A percentile compares a stretch with the other conserved stretches of the same genome.
Conservation (phyloP, 2,888 invertebrate genomes). For the Mythimna impura region DNA sequence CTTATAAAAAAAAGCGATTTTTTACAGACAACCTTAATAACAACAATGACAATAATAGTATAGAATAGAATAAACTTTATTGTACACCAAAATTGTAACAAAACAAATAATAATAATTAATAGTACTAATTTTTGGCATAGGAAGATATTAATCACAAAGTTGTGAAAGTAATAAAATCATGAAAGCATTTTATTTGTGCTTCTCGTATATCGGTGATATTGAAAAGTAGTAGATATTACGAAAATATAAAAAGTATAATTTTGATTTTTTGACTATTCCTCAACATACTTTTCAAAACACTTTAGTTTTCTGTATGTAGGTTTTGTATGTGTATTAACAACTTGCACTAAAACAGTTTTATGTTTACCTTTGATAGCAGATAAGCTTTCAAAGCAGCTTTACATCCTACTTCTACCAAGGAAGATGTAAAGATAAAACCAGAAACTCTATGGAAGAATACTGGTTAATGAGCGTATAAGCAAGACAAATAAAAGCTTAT, state of each 20-base stretch:
- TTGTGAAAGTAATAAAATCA: too few species aligned
- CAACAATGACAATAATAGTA: too few species aligned
- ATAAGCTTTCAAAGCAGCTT: slow-evolving; percentile 16
- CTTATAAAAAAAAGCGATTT: too few species aligned
- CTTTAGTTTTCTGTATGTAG: neutral
- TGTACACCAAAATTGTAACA: too few species aligned
- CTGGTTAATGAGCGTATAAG: slow-evolving; percentile 25
- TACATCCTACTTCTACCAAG: neutral
- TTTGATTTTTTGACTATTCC: neutral
- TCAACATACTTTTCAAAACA: neutral
- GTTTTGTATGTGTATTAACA: neutral
- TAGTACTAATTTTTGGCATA: too few species aligned
- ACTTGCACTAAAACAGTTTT: neutral
- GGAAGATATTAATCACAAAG: too few species aligned
- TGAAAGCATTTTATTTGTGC: too few species aligned
- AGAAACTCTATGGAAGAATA: neutral
- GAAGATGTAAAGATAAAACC: slow-evolving; percentile 11
- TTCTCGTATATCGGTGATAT: too few species aligned
- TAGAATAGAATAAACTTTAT: too few species aligned
- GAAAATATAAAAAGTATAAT: neutral
- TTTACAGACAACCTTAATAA: too few species aligned
- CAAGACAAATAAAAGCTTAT: slow-evolving; percentile 28
- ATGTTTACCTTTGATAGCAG: neutral
- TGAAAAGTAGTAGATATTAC: too few species aligned
- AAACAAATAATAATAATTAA: too few species aligned